phyloP scores from a whole-genome alignment of 2,888 invertebrate genomes.

The Dyspetes luteomarginatus region DNA sequence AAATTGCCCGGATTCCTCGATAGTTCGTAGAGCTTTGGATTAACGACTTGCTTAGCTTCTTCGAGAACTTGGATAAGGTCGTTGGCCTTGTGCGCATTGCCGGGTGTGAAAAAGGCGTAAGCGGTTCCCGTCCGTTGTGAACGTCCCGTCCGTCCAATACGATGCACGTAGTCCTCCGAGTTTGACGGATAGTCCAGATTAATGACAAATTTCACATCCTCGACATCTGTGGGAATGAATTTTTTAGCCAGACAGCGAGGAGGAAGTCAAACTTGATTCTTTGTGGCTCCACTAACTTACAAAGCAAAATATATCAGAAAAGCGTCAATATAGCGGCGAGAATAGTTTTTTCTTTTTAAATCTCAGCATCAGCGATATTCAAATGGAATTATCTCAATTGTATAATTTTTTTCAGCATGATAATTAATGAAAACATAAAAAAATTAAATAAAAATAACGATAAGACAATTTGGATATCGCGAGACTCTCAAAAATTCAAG shows the following conservation, averaged over 20 bases:
- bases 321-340: background rate
- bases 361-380: background rate
- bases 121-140: slow-evolving; percentile 97
- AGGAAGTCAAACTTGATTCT: slow-evolving; percentile 75
- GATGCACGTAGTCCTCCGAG: slow-evolving; percentile 98
- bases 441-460: background rate
- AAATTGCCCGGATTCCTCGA: slow-evolving; percentile 83
- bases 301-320: slow-evolving; percentile 72
- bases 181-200: slow-evolving; percentile 99
- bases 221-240: slow-evolving; percentile 91
- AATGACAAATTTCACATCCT: slow-evolving; percentile 99
- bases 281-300: slow-evolving; percentile 80
- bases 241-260: slow-evolving; percentile 63
- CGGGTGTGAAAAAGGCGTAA: slow-evolving; percentile 97
- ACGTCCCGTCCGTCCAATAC: slow-evolving; percentile 98
- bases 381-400: background rate
- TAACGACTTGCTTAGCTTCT: slow-evolving; percentile 97
- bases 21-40: slow-evolving; percentile 93
- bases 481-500: slow-evolving; percentile 65
- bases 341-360: no score
- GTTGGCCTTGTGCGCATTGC: slow-evolving; percentile 94
- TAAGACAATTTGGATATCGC: slow-evolving; percentile 70
- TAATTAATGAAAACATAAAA: background rate
- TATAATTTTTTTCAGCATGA: background rate
- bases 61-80: slow-evolving; percentile 96